Evolutionary conservation across 2,797 vertebrate species (phyloP), one percentile per base, ranked within the genome.

Genomic region (Paguma larvata): DNA sequence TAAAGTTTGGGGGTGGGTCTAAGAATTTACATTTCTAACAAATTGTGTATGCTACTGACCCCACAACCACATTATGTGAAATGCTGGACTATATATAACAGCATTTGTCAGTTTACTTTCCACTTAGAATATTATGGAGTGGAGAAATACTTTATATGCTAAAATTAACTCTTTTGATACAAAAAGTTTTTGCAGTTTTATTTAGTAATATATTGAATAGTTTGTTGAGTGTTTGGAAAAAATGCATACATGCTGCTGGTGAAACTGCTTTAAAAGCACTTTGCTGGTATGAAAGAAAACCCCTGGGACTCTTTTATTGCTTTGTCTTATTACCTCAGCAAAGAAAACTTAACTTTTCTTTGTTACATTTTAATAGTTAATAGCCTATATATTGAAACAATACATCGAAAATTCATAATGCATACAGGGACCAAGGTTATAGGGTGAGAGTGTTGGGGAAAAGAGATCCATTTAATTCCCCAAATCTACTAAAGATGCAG

Each of bases 311-410:
- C 14, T 2, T 34, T 78, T 91, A 72, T 67, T 68, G 63, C 4
- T 93, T 92, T 85, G 65, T 94, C 83, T 94, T 73, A 63, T 89
- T 96, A 46, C 21, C 34, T 80, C 78, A 85, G 83, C 48, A 92
- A 87, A 94, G 34, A 94, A 93, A 93, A 44, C 9, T 46, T 79
- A 87, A 94, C 38, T 95, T 95, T 67, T 30, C n/a, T 94, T 68
- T 84, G 41, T 88, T 95, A 62, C 1, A 72, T 90, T 94, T 96
- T 85, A 94, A 95, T 88, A 84, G 44, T 62, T 90, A 92, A 82
- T 46, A 83, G 75, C 14, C 27, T 89, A 15, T n/a, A 88, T 95
- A 79, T 65, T 91, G 80, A 97, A 97, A 94, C 4, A 87, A 89
- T 91, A 83, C 30, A 79, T 46, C 72, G 84, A 73, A 96, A 89